Conservation (phyloP, 2,113 vertebrate genomes). For the Mastomys coucha region DNA sequence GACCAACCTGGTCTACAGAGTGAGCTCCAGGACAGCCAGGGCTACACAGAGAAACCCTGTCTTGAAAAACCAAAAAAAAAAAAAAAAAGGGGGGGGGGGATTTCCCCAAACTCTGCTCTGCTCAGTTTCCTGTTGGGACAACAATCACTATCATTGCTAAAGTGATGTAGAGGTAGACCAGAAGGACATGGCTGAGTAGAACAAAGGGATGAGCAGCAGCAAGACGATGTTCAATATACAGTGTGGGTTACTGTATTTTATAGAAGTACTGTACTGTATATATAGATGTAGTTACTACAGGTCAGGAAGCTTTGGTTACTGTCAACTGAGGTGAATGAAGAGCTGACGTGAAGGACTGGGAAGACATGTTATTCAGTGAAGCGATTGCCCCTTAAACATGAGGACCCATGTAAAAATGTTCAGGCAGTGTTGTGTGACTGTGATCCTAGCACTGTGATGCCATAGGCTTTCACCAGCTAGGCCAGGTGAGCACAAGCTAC, state of each 20-base stretch:
- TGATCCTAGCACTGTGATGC: neutral
- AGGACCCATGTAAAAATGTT: neutral
- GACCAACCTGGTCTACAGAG: too few relatives aligned
- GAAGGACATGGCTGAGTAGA: neutral
- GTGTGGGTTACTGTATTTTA: neutral
- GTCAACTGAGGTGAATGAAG: neutral
- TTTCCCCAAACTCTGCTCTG: neutral
- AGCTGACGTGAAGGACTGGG: neutral
- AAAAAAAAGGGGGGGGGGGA: too few relatives aligned
- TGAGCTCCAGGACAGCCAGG: too few relatives aligned
- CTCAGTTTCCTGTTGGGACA: neutral
- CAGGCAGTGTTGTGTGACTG: neutral
- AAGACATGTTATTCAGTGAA: neutral
- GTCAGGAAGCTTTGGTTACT: neutral
- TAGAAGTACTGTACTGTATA: too few relatives aligned
- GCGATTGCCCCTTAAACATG: neutral
- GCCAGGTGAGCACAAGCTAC: neutral
- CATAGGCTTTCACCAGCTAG: neutral
- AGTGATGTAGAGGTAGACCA: neutral
- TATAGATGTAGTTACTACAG: neutral
- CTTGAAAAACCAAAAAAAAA: too few relatives aligned
- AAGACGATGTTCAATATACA: neutral
- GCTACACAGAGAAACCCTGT: too few relatives aligned
- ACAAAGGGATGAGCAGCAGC: neutral
- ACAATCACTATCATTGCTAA: neutral